Conservation (phyloP, 35 echinoderm and acorn worm genomes). For the Ptychodera flava region DNA sequence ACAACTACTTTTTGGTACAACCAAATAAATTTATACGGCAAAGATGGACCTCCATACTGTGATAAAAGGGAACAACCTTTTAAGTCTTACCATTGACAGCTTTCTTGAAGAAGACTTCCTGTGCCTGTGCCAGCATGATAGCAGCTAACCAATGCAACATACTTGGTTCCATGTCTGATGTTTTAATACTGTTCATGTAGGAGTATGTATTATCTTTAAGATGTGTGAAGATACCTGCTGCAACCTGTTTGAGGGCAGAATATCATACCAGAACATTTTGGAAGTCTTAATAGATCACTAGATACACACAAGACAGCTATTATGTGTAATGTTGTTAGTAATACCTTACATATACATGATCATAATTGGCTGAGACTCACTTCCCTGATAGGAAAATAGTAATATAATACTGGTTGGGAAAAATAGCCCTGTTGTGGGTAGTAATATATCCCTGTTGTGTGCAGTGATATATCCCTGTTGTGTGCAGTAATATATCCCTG, state of each 20-base stretch:
- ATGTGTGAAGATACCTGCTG: conserved; percentile 72
- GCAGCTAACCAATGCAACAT: conserved; percentile 41
- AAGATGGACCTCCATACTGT: too few relatives aligned
- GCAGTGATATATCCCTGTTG: too few relatives aligned
- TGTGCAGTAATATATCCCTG: too few relatives aligned
- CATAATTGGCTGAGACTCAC: too few relatives aligned
- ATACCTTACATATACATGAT: neutral
- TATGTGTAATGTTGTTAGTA: neutral
- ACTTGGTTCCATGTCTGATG: conserved; percentile 61
- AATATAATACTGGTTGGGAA: too few relatives aligned
- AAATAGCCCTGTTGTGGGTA: too few relatives aligned
- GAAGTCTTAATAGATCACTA: neutral
- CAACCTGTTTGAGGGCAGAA: conserved; percentile 47
- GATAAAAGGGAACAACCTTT: too few relatives aligned
- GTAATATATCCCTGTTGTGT: too few relatives aligned
- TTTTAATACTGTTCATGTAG: conserved; percentile 43
- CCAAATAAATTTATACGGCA: too few relatives aligned
- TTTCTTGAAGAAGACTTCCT: conserved; percentile 81
- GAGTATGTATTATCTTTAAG: conserved; percentile 45
- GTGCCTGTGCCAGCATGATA: conserved; percentile 88
- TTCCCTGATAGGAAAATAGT: too few relatives aligned
- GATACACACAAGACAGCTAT: neutral
- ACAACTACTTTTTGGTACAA: too few relatives aligned
- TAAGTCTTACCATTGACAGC: conserved; percentile 72
- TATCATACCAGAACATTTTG: neutral